phyloP scores from a whole-genome alignment of 2,888 invertebrate genomes.

The Bembecia ichneumoniformis region DNA sequence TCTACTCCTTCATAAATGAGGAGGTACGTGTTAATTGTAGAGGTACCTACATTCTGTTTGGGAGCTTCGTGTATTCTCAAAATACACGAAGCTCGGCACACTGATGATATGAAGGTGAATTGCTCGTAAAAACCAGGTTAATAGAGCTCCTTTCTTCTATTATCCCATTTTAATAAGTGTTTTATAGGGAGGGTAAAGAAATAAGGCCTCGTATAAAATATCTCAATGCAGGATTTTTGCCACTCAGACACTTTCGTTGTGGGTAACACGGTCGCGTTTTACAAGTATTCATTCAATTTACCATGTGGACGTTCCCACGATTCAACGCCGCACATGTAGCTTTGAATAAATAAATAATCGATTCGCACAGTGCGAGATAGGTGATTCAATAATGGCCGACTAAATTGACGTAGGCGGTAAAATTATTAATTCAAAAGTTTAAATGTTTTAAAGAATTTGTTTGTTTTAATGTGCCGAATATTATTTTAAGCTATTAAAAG shows the following conservation, averaged over 20 bases:
- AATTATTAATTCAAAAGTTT: too few relatives aligned
- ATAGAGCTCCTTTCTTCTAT: not conserved
- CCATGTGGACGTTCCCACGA: constrained; percentile 13
- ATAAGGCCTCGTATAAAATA: too few relatives aligned
- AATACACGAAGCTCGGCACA: not conserved
- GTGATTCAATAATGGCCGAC: not conserved
- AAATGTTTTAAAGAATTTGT: too few relatives aligned
- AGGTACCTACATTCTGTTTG: not conserved
- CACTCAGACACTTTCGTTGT: too few relatives aligned
- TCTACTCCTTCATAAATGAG: too few relatives aligned
- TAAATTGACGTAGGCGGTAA: too few relatives aligned
- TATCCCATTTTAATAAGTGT: not conserved
- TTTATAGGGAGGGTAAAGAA: not conserved
- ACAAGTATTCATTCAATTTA: constrained; percentile 5
- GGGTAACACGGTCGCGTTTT: not conserved
- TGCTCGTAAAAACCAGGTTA: not conserved
- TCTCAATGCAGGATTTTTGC: too few relatives aligned
- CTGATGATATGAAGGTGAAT: not conserved
- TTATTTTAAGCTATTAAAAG: too few relatives aligned
- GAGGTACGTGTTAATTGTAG: too few relatives aligned
- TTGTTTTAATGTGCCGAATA: too few relatives aligned
- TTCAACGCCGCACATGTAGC: constrained; percentile 7
- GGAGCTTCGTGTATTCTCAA: not conserved
- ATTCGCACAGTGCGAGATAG: constrained; percentile 2
- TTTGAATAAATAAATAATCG: constrained; percentile 14